A percentile compares a stretch with the other conserved stretches of the same genome.
phyloP scores from a whole-genome alignment of 2,113 vertebrate genomes.

The Leucopternis melanops region DNA sequence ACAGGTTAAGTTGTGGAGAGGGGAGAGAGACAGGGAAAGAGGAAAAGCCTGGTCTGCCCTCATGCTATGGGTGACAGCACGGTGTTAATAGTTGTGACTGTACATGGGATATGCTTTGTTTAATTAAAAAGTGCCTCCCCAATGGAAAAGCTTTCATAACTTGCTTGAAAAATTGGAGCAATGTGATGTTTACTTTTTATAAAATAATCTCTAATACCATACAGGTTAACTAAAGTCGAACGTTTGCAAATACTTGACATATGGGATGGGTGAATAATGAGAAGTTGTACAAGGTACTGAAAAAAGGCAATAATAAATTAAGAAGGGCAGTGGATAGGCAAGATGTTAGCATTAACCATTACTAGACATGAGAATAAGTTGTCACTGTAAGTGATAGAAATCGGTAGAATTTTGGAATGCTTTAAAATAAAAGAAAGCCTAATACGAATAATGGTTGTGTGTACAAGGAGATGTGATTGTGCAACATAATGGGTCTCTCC shows the following conservation, averaged over 20 bases:
- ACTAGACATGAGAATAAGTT: not conserved
- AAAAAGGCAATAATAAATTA: not conserved
- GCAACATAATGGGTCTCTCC: not conserved
- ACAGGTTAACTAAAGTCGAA: not conserved
- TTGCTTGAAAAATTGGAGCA: not conserved
- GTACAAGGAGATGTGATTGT: not conserved
- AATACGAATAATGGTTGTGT: not conserved
- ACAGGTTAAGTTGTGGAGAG: not conserved
- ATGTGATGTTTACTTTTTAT: not conserved
- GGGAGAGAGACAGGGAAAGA: not conserved
- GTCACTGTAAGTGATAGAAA: not conserved
- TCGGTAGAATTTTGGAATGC: not conserved
- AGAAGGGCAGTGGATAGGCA: not conserved
- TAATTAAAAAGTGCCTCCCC: not conserved
- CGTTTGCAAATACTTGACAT: not conserved
- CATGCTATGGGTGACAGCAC: fast-evolving
- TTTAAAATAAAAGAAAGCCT: not conserved
- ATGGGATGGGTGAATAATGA: not conserved
- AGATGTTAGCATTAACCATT: not conserved
- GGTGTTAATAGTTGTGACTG: not conserved
- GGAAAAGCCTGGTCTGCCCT: not conserved
- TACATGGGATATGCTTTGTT: not conserved
- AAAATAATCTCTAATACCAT: not conserved
- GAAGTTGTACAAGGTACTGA: not conserved
- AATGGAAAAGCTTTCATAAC: not conserved